Conservation (phyloP, 92 coral and sea anemone genomes). For the Bergia sp. region DNA sequence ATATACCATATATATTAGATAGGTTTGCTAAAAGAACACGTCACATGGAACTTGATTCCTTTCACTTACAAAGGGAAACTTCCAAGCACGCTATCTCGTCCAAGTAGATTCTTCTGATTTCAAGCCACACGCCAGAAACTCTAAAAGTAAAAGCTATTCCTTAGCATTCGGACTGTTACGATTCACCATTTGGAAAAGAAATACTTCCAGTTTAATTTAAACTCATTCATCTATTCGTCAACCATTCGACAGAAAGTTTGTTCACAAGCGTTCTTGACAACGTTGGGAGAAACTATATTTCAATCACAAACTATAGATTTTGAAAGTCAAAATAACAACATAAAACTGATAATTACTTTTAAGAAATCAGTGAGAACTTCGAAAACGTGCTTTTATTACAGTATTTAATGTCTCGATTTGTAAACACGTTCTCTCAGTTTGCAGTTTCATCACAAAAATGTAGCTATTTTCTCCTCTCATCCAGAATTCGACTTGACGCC, state of each 20-base stretch:
- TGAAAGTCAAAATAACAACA: background rate
- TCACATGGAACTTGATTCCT: background rate
- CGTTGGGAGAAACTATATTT: slow-evolving; percentile 22
- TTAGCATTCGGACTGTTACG: background rate
- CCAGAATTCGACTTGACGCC: background rate
- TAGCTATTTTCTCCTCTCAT: background rate
- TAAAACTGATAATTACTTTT: background rate
- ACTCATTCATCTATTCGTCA: slow-evolving; percentile 9
- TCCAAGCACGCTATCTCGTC: background rate
- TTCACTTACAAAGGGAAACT: background rate
- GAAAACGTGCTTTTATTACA: background rate
- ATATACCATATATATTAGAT: background rate
- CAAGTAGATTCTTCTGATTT: background rate
- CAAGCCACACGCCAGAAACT: background rate
- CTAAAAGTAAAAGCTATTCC: background rate
- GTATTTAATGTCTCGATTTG: background rate
- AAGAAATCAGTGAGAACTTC: background rate
- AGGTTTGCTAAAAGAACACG: background rate
- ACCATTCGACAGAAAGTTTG: background rate
- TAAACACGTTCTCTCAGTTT: background rate
- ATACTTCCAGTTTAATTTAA: background rate
- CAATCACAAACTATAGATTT: background rate
- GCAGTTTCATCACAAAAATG: background rate
- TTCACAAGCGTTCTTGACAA: background rate
- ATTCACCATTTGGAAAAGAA: background rate